Base-by-base conservation (phyloP, 2,113 vertebrate genomes). In the Lota lota region DNA sequence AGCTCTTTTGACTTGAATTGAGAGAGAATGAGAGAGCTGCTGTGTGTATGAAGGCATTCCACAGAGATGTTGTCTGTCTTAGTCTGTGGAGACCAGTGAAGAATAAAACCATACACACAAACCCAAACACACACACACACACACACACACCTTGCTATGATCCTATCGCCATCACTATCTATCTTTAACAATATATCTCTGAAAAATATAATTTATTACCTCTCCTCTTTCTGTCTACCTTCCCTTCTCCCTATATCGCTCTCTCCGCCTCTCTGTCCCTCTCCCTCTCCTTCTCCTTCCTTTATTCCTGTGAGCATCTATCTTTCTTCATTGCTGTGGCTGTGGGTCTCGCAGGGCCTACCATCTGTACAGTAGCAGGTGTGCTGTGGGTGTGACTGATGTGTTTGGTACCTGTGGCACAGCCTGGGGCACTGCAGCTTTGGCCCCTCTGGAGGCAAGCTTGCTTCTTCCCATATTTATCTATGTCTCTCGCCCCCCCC, bases 311-410 rank as follows among this genome's bases (percentile, higher is more conserved):
- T 21, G 87, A 86, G 33, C 66, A 84, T 79, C 86, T 84, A 85
- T 88, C 80, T 67, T 82, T 89, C 88, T 86, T 87, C 88, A 84
- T 88, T 73, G 82, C 77, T 67, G 62, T 61, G 51, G 73, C 69
- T 70, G 68, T 77, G 73, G 77, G 82, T 78, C 81, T 85, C 88
- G 71, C 75, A 72, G 76, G 74, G 79, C 73, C 73, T 64, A 65
- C 88, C 88, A 90, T 90, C 87, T 88, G 86, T 78, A 79, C 76
- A 68, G 79, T 85, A 88, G 83, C 88, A 90, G 88, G 87, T 89
- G 88, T 22, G 65, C 75, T 73, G 83, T 68, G 78, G 67, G 54
- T 71, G 81, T 88, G 88, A 87, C 79, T 80, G 87, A 90, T 90
- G 85, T 79, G 79, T 87, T 85, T 82, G 85, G 85, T 86, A 88